Conservation (phyloP, 2,113 vertebrate genomes). For the Platichthys flesus region DNA sequence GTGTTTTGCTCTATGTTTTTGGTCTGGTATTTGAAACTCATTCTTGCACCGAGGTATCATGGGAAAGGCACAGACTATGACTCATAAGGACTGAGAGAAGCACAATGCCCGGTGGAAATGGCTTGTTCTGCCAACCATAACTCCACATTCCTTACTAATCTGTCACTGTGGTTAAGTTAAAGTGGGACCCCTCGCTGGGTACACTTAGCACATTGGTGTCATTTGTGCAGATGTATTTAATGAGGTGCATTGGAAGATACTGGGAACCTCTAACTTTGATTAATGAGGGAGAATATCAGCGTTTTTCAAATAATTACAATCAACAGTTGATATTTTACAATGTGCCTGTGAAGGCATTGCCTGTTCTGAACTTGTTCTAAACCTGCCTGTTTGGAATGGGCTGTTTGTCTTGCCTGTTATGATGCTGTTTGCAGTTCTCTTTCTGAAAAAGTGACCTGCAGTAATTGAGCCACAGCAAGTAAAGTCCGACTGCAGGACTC, state of each 20-base stretch:
- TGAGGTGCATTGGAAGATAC: background rate
- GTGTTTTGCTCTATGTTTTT: conserved; percentile 15
- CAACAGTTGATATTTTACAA: no score
- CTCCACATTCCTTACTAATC: conserved; percentile 56
- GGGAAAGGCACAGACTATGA: conserved; percentile 67
- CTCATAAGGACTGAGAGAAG: conserved; percentile 59
- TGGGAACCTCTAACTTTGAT: background rate
- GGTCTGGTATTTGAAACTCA: conserved; percentile 57
- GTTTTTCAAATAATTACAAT: background rate
- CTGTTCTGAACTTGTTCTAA: no score
- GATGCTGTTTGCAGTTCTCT: no score
- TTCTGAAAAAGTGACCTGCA: no score
- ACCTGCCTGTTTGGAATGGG: no score
- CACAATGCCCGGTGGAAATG: conserved; percentile 60
- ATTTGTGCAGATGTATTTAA: conserved; percentile 1
- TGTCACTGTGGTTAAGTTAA: conserved; percentile 29
- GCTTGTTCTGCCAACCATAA: conserved; percentile 48
- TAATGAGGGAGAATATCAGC: background rate
- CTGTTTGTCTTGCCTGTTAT: no score
- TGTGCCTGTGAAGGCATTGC: no score
- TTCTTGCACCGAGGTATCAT: conserved; percentile 45
- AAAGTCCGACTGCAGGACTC: no score
- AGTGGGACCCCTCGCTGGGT: conserved; percentile 12
- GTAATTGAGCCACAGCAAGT: no score
- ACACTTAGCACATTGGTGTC: conserved; percentile 6